Conservation (phyloP, 2,113 vertebrate genomes). For the Gnathonemus echidnorhynchus region DNA sequence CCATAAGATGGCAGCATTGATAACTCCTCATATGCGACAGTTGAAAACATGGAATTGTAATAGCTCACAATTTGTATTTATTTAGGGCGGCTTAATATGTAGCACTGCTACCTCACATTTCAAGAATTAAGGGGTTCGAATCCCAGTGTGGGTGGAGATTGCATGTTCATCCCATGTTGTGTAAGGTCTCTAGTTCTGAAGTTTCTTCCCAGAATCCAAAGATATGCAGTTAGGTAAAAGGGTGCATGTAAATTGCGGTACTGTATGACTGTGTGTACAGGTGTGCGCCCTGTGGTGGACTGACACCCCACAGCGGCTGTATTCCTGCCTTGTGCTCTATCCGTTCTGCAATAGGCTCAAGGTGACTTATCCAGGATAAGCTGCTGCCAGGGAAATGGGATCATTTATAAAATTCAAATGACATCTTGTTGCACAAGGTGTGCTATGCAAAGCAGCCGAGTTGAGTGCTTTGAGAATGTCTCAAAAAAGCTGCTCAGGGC, state of each 20-base stretch:
- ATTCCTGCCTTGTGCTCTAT: neutral
- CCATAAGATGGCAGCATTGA: constrained; percentile 66
- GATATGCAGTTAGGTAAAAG: neutral
- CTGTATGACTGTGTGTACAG: neutral
- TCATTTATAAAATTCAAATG: neutral
- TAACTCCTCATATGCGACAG: constrained; percentile 33
- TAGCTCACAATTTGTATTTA: neutral
- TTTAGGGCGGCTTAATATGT: neutral
- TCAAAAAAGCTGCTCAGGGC: neutral
- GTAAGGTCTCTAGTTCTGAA: neutral
- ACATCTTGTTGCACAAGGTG: neutral
- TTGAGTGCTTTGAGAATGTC: neutral
- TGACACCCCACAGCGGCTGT: neutral
- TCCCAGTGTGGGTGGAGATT: neutral
- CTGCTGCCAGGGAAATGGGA: neutral
- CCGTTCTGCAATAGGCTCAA: neutral
- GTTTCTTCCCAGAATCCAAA: neutral
- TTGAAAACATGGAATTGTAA: neutral
- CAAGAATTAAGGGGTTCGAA: neutral
- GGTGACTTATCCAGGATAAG: neutral
- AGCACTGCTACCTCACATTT: neutral
- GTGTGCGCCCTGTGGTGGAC: neutral
- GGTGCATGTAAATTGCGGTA: neutral
- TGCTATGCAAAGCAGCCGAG: neutral
- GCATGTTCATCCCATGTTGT: neutral